Evolutionary conservation across 2,113 vertebrate genomes (phyloP), one percentile per base, ranked within the genome.

Genomic region (Phocoena phocoena): DNA sequence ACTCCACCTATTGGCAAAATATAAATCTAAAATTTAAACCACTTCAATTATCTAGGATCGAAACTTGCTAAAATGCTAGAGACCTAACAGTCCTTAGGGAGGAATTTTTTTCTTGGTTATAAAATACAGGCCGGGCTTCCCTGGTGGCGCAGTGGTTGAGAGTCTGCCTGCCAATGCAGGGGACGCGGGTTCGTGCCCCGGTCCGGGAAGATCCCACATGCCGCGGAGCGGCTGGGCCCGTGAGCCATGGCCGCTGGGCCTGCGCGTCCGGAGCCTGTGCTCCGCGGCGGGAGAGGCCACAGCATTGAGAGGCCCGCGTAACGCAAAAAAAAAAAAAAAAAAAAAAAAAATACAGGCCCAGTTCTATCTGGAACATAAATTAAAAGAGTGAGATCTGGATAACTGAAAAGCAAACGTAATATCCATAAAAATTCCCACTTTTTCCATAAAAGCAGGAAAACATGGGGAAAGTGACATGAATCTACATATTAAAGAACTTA

Each of bases 371-470:
- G 31, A 73, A 92, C 58, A 79, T 26, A 58, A 10, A 70, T 44
- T 38, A 23, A 1, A 79, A 63, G 38, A 92, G 28, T 38, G 36
- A 73, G 9, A 94, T 68, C 21, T 5, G 82, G 13, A 6, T 80
- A 81, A 44, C 38, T 80, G 21, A 88, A 65, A 74, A 84, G 36
- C 67, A 76, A 47, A 88, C 70, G 33, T 60, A 79, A 65, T 36
- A 89, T 81, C 23, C 21, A 73, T 31, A 90, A 81, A 93, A 90
- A 41, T 41, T 14, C 23, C 82, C 17, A 77, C 9, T 80, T 84
- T 87, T 97, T 74, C 84, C 58, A 80, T 50, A 74, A 74, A 90
- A 81, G 14, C 33, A 81, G 20, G 84, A 81, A 92, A 83, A 17
- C 31, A 36, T 60, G 50, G 17, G 47, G 6, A 76, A 83, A 88